Base-by-base conservation (phyloP, 2,888 invertebrate species). In the Drosophila colorata region DNA sequence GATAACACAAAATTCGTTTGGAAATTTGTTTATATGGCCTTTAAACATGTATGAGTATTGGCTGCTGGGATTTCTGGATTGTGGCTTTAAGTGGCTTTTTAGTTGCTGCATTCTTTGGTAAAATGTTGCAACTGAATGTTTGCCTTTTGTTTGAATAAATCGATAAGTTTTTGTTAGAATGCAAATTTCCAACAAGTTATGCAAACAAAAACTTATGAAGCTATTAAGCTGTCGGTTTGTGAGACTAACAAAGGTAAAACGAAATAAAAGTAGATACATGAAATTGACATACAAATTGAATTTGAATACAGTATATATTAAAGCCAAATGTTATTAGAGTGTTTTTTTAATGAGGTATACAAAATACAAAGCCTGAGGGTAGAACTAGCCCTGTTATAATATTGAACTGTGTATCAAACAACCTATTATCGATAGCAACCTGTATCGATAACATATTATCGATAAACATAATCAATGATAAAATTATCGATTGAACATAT, bases 1-100 rank as follows among this genome's bases (percentile, higher is more conserved):
- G 80, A 80, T 78, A 84, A 67, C 71, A 55, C 60, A 63, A 69
- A 71, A 81, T 85, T 73, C 77, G 87, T 60, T 71, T 71, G 63
- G 60, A 73, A 74, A 70, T 74, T 83, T 82, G 69, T 74, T 83
- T 82, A 74, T 76, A 67, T 77, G 72, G 63, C 63, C 55, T 47
- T 60, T 44, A 48, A 48, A 48, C 55, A 59, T 20, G 48, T 37
- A 33, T 63, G 57, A 35, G 55, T 48, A 59, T 64, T 63, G 58
- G 52, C 58, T 40, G 35, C 57, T 65, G 46, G 58, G 52, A 78
- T 74, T 70, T 74, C 38, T 44, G 47, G 18, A 51, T 70, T 77
- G 48, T 37, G 47, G 44, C 68, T 68, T 72, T 35, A 69, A 68
- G 55, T 59, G 65, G 76, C 70, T 28, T 75, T 85, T 51, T 18